phyloP scores from a whole-genome alignment of 1,140 invertebrate species.

The Radopholus similis region DNA sequence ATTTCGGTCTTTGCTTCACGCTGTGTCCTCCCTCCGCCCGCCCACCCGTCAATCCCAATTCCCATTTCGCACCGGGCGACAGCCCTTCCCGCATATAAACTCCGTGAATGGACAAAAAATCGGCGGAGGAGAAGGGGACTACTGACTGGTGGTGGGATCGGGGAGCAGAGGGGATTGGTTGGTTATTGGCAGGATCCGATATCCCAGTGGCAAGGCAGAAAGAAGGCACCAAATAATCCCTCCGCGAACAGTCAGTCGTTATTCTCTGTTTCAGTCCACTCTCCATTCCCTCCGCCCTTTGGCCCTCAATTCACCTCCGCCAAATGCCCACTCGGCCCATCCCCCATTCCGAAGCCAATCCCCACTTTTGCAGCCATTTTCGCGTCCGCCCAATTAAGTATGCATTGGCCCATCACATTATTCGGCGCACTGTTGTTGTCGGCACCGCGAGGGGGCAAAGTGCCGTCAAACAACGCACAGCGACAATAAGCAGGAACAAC shows the following conservation, averaged over 20 bases:
- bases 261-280: background rate
- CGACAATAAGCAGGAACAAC: too few species aligned
- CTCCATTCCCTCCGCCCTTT: background rate
- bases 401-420: too few species aligned
- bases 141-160: too few species aligned
- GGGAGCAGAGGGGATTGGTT: too few species aligned
- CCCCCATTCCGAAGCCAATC: background rate
- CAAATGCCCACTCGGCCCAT: background rate
- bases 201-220: too few species aligned
- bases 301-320: background rate
- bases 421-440: too few species aligned
- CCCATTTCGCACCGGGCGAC: background rate
- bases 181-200: too few species aligned
- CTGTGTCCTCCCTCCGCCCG: background rate
- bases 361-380: background rate
- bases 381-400: too few species aligned
- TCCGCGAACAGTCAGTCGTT: background rate
- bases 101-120: too few species aligned
- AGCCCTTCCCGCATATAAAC: background rate
- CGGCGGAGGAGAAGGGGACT: background rate
- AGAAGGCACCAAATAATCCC: background rate
- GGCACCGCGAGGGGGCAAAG: too few species aligned
- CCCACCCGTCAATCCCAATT: background rate
- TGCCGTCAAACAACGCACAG: too few species aligned
- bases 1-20: background rate